Percentiles rank a stretch among this genome's conserved stretches.
Evolutionary conservation across 2,888 invertebrate genomes (phyloP).

Genomic region (Aleiodes alternator): DNA sequence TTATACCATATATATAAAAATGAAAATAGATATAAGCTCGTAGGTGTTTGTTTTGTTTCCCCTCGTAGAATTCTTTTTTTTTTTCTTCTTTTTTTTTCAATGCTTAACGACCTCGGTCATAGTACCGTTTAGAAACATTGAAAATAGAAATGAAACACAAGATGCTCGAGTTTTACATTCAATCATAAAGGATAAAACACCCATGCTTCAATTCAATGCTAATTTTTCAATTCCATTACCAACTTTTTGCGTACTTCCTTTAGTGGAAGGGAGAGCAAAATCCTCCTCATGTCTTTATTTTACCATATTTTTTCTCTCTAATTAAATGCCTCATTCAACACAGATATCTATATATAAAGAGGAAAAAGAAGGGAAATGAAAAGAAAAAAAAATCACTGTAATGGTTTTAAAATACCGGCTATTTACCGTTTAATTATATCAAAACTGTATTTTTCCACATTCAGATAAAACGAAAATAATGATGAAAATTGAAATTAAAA

Average conservation of each 20-base stretch:
- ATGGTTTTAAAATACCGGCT: conserved; percentile 33
- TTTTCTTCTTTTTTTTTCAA: conserved; percentile 1
- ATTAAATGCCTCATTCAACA: conserved; percentile 29
- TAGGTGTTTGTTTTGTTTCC: neutral
- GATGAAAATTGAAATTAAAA: no score
- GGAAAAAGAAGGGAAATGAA: neutral
- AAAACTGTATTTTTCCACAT: conserved; percentile 26
- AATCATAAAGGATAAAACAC: conserved; percentile 18
- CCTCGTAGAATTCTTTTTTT: neutral
- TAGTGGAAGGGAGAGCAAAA: neutral
- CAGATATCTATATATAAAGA: no score
- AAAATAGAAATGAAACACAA: neutral
- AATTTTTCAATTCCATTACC: conserved; percentile 7
- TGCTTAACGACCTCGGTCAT: conserved; percentile 42
- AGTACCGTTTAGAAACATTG: conserved; percentile 45
- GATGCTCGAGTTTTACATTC: conserved; percentile 6
- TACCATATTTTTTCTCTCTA: conserved; percentile 19
- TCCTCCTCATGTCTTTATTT: neutral
- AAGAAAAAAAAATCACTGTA: conserved; percentile 5
- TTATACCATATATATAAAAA: no score
- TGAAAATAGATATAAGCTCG: neutral
- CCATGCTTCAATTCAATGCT: conserved; percentile 34
- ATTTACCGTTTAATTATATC: conserved; percentile 38
- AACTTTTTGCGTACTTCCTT: neutral
- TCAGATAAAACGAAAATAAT: neutral